Conservation (phyloP, 1,140 invertebrate genomes). For the Lepidurus arcticus region DNA sequence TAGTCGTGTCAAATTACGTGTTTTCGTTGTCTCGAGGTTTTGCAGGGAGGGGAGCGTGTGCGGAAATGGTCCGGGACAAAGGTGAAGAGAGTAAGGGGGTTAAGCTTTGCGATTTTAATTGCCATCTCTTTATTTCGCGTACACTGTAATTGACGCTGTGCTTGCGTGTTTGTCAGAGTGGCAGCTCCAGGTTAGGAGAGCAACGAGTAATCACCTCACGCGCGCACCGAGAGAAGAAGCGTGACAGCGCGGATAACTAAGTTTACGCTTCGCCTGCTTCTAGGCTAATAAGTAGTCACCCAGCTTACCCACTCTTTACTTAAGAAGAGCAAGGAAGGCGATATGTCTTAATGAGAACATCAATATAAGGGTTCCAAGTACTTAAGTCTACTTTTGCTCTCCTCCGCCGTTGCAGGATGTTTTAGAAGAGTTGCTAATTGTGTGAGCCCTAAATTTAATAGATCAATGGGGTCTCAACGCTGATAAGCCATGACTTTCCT, state of each 20-base stretch:
- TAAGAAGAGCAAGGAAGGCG: background rate
- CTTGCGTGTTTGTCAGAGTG: background rate
- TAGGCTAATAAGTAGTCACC: constrained; percentile 19
- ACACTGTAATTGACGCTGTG: background rate
- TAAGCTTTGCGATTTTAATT: background rate
- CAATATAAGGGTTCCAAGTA: no score
- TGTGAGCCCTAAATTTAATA: no score
- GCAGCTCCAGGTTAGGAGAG: background rate
- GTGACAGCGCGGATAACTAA: constrained; percentile 18
- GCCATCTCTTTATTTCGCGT: background rate
- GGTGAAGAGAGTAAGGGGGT: background rate
- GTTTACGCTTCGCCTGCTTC: background rate
- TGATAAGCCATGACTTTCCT: no score
- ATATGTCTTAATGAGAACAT: background rate
- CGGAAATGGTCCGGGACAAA: background rate
- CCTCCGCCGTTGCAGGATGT: no score
- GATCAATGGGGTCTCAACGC: no score
- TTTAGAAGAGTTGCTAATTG: no score
- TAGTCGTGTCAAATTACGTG: background rate
- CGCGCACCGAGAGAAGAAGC: background rate
- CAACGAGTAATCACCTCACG: constrained; percentile 15
- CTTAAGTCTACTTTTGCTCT: no score
- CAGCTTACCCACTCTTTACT: background rate
- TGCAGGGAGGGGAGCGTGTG: background rate
- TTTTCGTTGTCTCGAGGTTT: background rate